These are phyloP conservation scores for Notocelia uddmanniana DNA, from an alignment of 2,888 invertebrate genomes.

Conservation along the genomic window DNA sequence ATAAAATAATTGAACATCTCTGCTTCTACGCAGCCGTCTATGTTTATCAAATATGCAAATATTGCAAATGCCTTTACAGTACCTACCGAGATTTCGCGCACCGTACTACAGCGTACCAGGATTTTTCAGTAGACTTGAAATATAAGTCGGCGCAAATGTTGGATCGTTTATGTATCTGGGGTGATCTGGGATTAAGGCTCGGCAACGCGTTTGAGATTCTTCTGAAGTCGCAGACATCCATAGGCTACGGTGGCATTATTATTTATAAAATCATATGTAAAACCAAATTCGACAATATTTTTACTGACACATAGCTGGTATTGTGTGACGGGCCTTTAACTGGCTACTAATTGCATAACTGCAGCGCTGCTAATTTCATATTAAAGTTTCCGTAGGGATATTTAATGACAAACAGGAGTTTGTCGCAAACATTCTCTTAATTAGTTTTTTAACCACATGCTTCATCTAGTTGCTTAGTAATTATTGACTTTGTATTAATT, in stretches of 20 bases:
- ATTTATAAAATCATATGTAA: too few species aligned
- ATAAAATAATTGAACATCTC: too few species aligned
- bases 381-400: slow-evolving; percentile 38
- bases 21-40: too few species aligned
- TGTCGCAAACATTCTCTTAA: slow-evolving; percentile 30
- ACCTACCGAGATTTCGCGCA: too few species aligned
- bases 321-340: slow-evolving; percentile 20
- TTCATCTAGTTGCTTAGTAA: not conserved
- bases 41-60: too few species aligned
- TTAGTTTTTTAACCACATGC: slow-evolving; percentile 32
- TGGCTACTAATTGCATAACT: slow-evolving; percentile 41
- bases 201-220: too few species aligned
- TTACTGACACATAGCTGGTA: not conserved
- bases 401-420: slow-evolving; percentile 44
- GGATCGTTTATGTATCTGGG: not conserved
- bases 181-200: too few species aligned
- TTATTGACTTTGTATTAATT: not conserved
- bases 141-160: not conserved
- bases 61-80: too few species aligned
- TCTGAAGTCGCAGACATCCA: too few species aligned
- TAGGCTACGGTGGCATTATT: too few species aligned
- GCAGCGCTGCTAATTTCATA: slow-evolving; percentile 37
- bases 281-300: not conserved
- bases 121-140: not conserved
- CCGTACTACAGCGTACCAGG: not conserved